These are phyloP conservation scores for Heliconius ismenius DNA, from an alignment of 2,888 invertebrate genomes.

Conservation along the genomic window DNA sequence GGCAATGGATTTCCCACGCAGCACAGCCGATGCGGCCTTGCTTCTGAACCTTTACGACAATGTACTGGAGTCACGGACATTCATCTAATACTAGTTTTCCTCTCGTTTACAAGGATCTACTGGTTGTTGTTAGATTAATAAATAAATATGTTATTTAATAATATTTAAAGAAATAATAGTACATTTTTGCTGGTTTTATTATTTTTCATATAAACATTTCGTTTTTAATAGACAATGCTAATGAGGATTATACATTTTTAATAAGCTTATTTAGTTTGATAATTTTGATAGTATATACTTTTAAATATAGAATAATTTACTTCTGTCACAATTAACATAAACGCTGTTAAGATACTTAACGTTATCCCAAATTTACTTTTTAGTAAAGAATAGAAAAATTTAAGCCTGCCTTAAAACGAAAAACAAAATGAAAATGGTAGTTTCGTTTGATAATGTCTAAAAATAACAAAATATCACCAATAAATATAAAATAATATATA, in stretches of 20 bases:
- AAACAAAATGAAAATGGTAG: too few relatives aligned
- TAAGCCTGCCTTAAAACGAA: too few relatives aligned
- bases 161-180: not conserved
- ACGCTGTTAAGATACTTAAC: not conserved
- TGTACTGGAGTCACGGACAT: constrained; percentile 49
- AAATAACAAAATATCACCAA: not conserved
- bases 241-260: not conserved
- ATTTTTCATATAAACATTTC: not conserved
- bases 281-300: not conserved
- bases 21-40: constrained; percentile 59
- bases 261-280: not conserved
- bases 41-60: constrained; percentile 64
- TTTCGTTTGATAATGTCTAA: not conserved
- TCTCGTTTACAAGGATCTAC: constrained; percentile 41
- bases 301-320: not conserved
- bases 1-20: too few relatives aligned
- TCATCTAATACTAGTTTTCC: constrained; percentile 45
- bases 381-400: too few relatives aligned
- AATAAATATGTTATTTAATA: not conserved
- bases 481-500: not conserved
- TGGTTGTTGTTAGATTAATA: constrained; percentile 15
- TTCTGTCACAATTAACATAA: not conserved
- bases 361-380: too few relatives aligned
- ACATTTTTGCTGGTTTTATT: not conserved
- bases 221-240: not conserved